phyloP scores from a whole-genome alignment of 2,113 vertebrate species.

The Pseudorectes ferrugineus region DNA sequence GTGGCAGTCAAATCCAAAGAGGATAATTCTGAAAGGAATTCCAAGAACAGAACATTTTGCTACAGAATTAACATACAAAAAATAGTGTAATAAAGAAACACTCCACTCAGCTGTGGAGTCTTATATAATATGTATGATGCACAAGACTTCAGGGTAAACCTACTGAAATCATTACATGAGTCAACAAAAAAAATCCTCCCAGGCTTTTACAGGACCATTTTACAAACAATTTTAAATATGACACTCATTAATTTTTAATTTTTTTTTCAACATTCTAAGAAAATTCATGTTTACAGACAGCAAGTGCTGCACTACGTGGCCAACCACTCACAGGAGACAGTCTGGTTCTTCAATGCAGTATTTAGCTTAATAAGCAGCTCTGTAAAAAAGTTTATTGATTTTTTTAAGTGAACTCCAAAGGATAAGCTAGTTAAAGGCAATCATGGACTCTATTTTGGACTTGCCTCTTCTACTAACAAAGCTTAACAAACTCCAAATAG shows the following conservation, averaged over 20 bases:
- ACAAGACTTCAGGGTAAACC: background rate
- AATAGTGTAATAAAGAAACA: background rate
- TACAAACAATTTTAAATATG: background rate
- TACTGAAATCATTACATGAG: background rate
- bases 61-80: background rate
- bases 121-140: background rate
- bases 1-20: background rate
- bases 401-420: background rate
- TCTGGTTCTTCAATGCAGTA: background rate
- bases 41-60: background rate
- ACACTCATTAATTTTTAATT: rapidly evolving
- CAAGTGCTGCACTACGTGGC: background rate
- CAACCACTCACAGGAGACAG: background rate
- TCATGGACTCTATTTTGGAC: background rate
- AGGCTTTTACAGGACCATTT: background rate
- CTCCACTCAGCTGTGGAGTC: background rate
- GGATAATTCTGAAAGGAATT: background rate
- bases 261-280: background rate
- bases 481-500: background rate
- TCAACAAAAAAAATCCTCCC: background rate
- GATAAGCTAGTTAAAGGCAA: background rate
- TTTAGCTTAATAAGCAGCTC: background rate
- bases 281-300: background rate
- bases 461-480: background rate
- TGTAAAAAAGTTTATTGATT: background rate